These are phyloP conservation scores for Clarias fuscus DNA, from an alignment of 2,797 vertebrate genomes.

Conservation along the genomic window DNA sequence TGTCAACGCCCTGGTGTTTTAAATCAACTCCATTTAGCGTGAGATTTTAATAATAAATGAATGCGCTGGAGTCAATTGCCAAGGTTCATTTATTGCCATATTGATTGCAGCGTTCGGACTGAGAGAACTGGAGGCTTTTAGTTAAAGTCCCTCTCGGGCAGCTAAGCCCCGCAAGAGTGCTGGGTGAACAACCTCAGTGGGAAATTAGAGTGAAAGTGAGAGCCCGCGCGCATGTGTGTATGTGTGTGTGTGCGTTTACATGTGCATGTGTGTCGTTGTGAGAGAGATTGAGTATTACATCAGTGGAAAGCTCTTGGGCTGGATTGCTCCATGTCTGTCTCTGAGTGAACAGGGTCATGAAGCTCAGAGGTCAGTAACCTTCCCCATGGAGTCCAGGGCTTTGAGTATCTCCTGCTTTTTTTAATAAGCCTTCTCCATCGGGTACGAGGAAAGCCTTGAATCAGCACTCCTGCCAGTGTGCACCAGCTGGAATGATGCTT, in stretches of 20 bases:
- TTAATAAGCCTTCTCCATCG: constrained; percentile 46
- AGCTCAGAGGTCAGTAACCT: constrained; percentile 24
- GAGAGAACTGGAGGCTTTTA: constrained; percentile 43
- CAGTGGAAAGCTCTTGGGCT: constrained; percentile 42
- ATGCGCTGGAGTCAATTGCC: constrained; percentile 60
- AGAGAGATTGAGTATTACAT: constrained; percentile 41
- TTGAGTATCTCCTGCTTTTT: constrained; percentile 38
- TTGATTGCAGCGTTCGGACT: constrained; percentile 44
- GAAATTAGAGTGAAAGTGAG: constrained; percentile 31
- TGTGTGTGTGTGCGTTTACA: constrained; percentile 23
- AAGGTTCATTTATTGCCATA: constrained; percentile 65
- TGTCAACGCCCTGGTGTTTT: constrained; percentile 45
- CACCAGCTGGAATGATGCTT: constrained; percentile 16
- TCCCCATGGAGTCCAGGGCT: constrained; percentile 35
- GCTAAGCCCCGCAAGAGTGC: constrained; percentile 42
- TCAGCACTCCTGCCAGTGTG: constrained; percentile 34
- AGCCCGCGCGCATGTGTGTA: background rate
- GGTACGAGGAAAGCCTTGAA: constrained; percentile 18
- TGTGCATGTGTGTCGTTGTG: background rate
- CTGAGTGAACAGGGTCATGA: constrained; percentile 24
- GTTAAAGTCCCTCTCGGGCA: constrained; percentile 40
- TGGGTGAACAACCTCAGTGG: constrained; percentile 48
- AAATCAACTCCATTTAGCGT: constrained; percentile 64
- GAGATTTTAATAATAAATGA: constrained; percentile 70
- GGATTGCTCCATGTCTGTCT: constrained; percentile 33